A percentile compares a stretch with the other conserved stretches of the same genome.
Conservation (phyloP, 1,140 invertebrate genomes). For the Dinoponera quadriceps region DNA sequence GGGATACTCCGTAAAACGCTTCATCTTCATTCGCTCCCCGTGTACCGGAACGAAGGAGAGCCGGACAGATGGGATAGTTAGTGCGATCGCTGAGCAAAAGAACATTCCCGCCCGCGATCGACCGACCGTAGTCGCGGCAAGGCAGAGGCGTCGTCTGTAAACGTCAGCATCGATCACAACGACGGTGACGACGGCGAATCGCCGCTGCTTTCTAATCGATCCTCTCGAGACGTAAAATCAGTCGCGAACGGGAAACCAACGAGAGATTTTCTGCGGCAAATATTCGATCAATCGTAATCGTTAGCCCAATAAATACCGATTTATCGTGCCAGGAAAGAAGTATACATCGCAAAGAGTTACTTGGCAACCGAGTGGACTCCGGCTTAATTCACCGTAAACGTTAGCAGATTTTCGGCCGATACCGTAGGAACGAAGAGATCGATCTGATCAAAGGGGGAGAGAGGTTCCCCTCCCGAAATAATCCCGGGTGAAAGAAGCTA, state of each 20-base stretch:
- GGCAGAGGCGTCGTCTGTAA: not conserved
- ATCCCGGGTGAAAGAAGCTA: slow-evolving; percentile 60
- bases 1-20: slow-evolving; percentile 46
- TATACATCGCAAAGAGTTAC: no score
- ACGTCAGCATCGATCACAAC: no score
- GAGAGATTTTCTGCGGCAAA: no score
- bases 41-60: slow-evolving; percentile 27
- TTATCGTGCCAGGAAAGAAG: no score
- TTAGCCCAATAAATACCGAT: no score
- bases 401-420: not conserved
- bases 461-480: slow-evolving; percentile 36
- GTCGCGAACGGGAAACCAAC: no score
- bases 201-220: no score
- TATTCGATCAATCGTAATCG: no score
- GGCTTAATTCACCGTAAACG: not conserved
- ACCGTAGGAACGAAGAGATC: not conserved
- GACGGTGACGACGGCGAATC: no score
- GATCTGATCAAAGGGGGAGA: not conserved
- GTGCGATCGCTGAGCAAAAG: slow-evolving; percentile 25
- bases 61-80: slow-evolving; percentile 42
- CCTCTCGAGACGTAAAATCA: no score
- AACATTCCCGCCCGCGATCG: slow-evolving; percentile 14
- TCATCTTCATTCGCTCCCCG: slow-evolving; percentile 56
- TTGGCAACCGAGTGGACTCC: no score
- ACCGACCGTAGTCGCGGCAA: not conserved